A percentile compares a stretch with the other conserved stretches of the same genome.
phyloP scores from a whole-genome alignment of 2,113 vertebrate species.

The Catharus bicknelli region DNA sequence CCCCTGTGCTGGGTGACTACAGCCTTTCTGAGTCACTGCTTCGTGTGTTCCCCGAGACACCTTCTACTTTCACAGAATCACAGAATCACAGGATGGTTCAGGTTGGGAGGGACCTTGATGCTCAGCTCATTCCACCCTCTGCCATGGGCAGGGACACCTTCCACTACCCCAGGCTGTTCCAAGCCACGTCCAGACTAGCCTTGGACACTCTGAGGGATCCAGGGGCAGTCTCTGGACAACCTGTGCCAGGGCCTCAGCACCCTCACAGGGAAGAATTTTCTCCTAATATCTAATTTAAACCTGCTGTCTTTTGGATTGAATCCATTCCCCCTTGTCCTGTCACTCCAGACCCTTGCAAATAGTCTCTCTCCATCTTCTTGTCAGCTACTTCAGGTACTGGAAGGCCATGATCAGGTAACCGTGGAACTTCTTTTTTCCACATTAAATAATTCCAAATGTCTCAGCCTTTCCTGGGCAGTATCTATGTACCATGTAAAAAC shows the following conservation, averaged over 20 bases:
- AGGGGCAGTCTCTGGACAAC: background rate
- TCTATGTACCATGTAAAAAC: background rate
- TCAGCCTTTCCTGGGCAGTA: background rate
- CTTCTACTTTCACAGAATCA: background rate
- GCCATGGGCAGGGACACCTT: background rate
- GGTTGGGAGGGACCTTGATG: background rate
- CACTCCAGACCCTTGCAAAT: background rate
- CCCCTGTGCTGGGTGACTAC: too few species aligned
- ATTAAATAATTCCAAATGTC: background rate
- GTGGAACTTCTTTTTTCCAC: background rate
- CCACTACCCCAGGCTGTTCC: background rate
- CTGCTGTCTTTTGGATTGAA: background rate
- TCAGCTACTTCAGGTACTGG: background rate
- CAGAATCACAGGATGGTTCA: background rate
- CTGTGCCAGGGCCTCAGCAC: background rate
- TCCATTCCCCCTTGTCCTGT: background rate
- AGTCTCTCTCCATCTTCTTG: too few species aligned
- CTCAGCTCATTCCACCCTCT: accelerated
- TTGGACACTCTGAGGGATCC: background rate
- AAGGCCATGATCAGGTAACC: background rate
- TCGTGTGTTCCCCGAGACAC: background rate
- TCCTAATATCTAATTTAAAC: background rate
- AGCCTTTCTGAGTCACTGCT: background rate
- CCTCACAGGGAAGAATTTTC: background rate
- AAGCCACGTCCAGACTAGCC: accelerated